These are phyloP conservation scores for Pteropus alecto DNA, from an alignment of 2,113 vertebrate species.

Conservation along the genomic window DNA sequence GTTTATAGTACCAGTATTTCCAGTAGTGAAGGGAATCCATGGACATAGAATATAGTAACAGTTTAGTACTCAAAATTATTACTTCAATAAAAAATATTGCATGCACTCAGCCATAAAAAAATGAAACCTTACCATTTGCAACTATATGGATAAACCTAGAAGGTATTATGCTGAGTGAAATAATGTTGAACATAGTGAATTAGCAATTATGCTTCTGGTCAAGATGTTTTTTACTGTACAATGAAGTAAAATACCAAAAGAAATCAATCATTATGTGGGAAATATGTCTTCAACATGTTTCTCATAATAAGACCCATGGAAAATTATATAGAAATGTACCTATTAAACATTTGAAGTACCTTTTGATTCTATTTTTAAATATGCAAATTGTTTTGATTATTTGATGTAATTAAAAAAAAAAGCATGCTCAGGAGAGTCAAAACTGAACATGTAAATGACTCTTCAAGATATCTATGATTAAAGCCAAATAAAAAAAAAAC, in stretches of 20 bases:
- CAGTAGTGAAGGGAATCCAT: neutral
- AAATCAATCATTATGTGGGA: neutral
- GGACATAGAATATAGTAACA: neutral
- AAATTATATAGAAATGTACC: constrained; percentile 24
- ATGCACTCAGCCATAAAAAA: neutral
- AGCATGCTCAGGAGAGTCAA: neutral
- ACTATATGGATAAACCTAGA: too few species aligned
- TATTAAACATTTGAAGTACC: neutral
- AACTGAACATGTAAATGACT: neutral
- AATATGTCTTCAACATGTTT: constrained; percentile 12
- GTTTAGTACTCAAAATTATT: neutral
- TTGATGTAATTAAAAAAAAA: constrained; percentile 44
- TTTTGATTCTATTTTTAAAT: constrained; percentile 42
- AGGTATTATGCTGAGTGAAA: neutral
- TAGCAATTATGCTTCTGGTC: neutral
- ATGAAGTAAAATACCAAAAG: constrained; percentile 33
- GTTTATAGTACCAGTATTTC: neutral
- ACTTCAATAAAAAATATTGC: neutral
- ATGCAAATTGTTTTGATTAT: constrained; percentile 16
- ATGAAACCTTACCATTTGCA: too few species aligned
- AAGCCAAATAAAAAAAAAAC: constrained; percentile 34
- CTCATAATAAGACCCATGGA: neutral
- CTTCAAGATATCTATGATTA: constrained; percentile 16
- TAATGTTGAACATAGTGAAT: neutral
- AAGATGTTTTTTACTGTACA: neutral